Evolutionary conservation across 2,113 vertebrate genomes (phyloP).

Genomic region (Phyllostomus hastatus): DNA sequence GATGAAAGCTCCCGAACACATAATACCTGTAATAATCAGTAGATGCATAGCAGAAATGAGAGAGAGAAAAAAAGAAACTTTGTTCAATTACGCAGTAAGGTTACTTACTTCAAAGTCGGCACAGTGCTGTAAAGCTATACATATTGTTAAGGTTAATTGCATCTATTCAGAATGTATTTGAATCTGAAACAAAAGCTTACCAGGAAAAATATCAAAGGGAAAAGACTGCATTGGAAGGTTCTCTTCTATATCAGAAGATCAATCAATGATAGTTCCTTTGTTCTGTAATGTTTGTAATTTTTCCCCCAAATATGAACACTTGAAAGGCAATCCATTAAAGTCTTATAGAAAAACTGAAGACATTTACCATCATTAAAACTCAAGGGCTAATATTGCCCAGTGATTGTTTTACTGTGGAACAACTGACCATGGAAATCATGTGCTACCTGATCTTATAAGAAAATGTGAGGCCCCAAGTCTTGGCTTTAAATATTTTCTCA

Average conservation of each 20-base stretch:
- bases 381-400: not conserved
- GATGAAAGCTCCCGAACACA: conserved; percentile 70
- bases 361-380: conserved; percentile 63
- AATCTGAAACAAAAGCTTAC: conserved; percentile 78
- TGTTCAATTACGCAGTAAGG: conserved; percentile 71
- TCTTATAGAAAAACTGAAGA: conserved; percentile 43
- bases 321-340: conserved; percentile 70
- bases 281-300: conserved; percentile 59
- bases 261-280: conserved; percentile 8
- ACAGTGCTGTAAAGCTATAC: conserved; percentile 75
- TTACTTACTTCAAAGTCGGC: conserved; percentile 77
- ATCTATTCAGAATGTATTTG: conserved; percentile 72
- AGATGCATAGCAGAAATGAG: conserved; percentile 62
- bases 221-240: conserved; percentile 61
- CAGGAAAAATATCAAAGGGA: conserved; percentile 64
- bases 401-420: not conserved
- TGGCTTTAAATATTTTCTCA: not conserved
- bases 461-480: conserved; percentile 44
- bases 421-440: conserved; percentile 31
- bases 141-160: conserved; percentile 77
- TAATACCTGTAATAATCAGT: conserved; percentile 73
- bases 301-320: conserved; percentile 25
- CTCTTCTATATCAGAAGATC: conserved; percentile 61
- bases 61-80: conserved; percentile 50
- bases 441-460: not conserved